Base-by-base conservation (phyloP, 2,113 vertebrate species). In the Nothocercus nigrocapillus region DNA sequence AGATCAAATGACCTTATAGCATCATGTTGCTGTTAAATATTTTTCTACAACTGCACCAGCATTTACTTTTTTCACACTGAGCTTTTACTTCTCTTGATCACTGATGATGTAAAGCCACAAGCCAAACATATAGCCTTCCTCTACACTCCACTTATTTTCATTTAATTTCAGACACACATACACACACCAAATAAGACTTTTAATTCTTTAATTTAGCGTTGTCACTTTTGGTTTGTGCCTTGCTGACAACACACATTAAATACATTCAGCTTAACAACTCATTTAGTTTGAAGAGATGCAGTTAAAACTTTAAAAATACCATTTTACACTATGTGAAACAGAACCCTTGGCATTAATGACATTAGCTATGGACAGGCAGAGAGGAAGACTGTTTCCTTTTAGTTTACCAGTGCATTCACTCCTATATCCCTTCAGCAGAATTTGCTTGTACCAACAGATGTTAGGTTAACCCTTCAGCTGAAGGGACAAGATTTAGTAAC, bases 191-290 rank as follows among this genome's bases (percentile, higher is more conserved):
- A 59, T 8, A 58, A 59, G 28, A 87, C 40, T 82, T 95, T 89
- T 11, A 84, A 49, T 79, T 45, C 36, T 96, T 96, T 89, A 94
- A 95, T 96, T 95, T 92, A 85, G 24, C 77, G 77, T 45, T 70
- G 47, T 90, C 75, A 62, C 70, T 94, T 32, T 68, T 1, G 13
- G 94, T 22, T 94, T 94, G 92, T 54, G 47, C 45, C 45, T 92
- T 73, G 91, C 76, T 86, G 85, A 13, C n/a, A 17, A 14, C 87
- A 94, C 58, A 97, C 79, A 94, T 83, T 88, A 95, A 92, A 93
- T 83, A 96, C 91, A 96, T 82, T 95, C 74, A 90, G 74, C 88
- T 84, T 79, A 95, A 95, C 83, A 92, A 89, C 54, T 76, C 47
- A 62, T 78, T 90, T 30, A 3, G 30, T 85, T 67, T n/a, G 92